Base-by-base conservation (phyloP, 2,888 invertebrate genomes). In the Lysandra coridon region DNA sequence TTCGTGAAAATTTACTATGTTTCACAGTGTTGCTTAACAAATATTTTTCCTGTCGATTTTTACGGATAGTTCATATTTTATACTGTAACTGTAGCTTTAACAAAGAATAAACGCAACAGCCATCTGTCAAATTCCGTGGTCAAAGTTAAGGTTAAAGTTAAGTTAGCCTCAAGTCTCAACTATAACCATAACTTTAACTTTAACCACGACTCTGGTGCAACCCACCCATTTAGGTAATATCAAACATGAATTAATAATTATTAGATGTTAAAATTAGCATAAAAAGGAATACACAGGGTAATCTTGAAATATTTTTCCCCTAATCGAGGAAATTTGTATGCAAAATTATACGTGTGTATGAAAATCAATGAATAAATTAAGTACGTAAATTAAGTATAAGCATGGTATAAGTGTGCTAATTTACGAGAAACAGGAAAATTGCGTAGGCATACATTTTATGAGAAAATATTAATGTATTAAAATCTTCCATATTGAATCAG, bases 291-390 rank as follows among this genome's bases (percentile, higher is more conserved):
- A 17, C 0, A 64, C 2, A 30, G 30, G 7, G 6, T 64, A 64
- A 64, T 30, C 23, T 64, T 64, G 23, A 64, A 30, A 64, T 30
- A 64, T 30, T 64, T 30, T 64, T 12, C 17, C 33, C 69, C 14
- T 69, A 69, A 33, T 69, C 1, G 69, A 17, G 1, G 14, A 37
- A 69, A 69, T 17, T 37, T 33, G 23, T 37, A 69, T 17, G 14
- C 69, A 69, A 69, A 69, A 37, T 69, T 37, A 69, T 69, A 69
- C 69, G 69, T 69, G 69, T 69, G 33, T 69, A 69, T 33, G 69
- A 69, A 69, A 14, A 69, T 69, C 69, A 33, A 69, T 69, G 69
- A 69, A 69, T 69, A 69, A 69, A 69, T 69, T 69, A 69, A 5
- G 5, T 17, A 64, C 12, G 30, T 30, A 64, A 64, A 64, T 30